Evolutionary conservation across 2,797 vertebrate genomes (phyloP).

Genomic region (Alfaro cultratus): DNA sequence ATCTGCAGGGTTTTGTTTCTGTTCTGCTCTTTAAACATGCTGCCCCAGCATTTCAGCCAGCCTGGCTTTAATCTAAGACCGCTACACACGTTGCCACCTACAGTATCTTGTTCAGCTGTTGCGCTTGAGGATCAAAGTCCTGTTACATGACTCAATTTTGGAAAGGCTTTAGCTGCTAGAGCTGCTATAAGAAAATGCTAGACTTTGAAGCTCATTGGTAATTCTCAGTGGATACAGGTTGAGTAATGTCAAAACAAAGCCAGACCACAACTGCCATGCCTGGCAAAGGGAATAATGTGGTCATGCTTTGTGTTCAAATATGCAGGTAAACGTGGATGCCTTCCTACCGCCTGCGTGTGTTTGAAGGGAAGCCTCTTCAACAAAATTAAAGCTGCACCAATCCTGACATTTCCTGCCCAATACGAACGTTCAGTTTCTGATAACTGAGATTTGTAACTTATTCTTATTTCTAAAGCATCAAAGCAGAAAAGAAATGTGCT

Average conservation of each 20-base stretch:
- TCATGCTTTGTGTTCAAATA: not conserved
- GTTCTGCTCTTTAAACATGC: not conserved
- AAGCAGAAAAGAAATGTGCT: not conserved
- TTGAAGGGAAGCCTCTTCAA: not conserved
- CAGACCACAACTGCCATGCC: not conserved
- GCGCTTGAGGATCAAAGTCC: not conserved
- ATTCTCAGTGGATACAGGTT: not conserved
- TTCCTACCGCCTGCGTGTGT: not conserved
- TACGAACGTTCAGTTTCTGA: no score
- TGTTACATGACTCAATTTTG: not conserved
- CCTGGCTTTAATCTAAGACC: not conserved
- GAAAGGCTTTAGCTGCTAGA: not conserved
- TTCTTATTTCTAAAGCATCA: not conserved
- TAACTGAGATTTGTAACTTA: not conserved
- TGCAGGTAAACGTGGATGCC: not conserved
- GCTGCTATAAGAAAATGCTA: not conserved
- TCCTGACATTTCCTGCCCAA: no score
- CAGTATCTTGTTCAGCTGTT: not conserved
- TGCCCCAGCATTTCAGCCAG: not conserved
- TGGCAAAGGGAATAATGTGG: not conserved
- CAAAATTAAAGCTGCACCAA: no score
- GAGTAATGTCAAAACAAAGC: not conserved
- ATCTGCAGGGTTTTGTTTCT: not conserved
- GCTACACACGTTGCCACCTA: not conserved
- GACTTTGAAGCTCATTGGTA: not conserved